Base-by-base conservation (phyloP, 2,797 vertebrate species). In the Manis pentadactyla region DNA sequence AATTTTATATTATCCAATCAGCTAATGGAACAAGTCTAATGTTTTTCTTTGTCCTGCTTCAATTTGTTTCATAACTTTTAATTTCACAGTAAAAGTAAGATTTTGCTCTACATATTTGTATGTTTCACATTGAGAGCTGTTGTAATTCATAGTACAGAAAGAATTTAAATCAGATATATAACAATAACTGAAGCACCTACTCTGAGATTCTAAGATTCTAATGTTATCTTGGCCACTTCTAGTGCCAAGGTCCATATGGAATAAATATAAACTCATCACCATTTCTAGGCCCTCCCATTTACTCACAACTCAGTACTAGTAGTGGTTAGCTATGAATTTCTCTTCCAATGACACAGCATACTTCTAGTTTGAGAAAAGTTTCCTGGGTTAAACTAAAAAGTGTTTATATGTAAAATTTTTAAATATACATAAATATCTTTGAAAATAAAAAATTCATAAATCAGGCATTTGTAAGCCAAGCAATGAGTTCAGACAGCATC, bases 261-360 rank as follows among this genome's bases (percentile, higher is more conserved):
- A 89, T 92, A 92, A 89, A 95, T 37, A 94, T 25, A 96, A 88
- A 88, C 13, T 34, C 14, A 64, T 71, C 46, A 63, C 42, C 51
- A 86, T 63, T 69, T 75, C 46, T 89, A 83, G n/a, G 19, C 55
- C n/a, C 7, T 91, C 64, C 29, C n/a, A 61, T 34, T 73, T 74
- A 68, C 18, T 86, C 68, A 75, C 12, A 42, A 55, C 2, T 53
- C 66, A 94, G 68, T 21, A 64, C 64, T 4, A 90, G 29, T 29
- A 84, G 37, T 49, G n/a, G n/a, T 23, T 73, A 73, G 25, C 23
- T 89, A 74, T 61, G n/a, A 61, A 89, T 81, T 95, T 87, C 37
- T 93, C 68, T 86, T 90, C 46, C 68, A 82, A 19, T 66, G n/a
- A 77, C 37, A 96, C 18, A 77, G 55, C 5, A 31, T 57, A 90